A percentile compares a stretch with the other conserved stretches of the same genome.
Evolutionary conservation across 2,888 invertebrate species (phyloP).

Genomic region (Atethmia centrago): DNA sequence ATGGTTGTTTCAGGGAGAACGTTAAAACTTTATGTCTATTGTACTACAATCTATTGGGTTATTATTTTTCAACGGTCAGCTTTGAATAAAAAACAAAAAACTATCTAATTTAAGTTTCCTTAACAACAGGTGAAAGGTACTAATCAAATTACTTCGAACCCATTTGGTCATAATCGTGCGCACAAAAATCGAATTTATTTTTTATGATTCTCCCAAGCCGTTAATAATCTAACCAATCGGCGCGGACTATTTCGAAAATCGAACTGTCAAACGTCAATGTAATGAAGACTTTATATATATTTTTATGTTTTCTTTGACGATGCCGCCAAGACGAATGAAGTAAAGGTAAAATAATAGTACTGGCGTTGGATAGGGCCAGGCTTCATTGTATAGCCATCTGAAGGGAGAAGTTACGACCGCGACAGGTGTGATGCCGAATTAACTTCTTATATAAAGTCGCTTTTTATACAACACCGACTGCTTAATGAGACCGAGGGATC

Average conservation of each 20-base stretch:
- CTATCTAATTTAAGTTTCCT: constrained; percentile 53
- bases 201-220: constrained; percentile 70
- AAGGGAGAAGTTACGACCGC: constrained; percentile 88
- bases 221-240: constrained; percentile 79
- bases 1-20: constrained; percentile 67
- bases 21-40: constrained; percentile 68
- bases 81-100: constrained; percentile 46
- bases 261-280: constrained; percentile 86
- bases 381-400: constrained; percentile 87
- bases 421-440: constrained; percentile 90
- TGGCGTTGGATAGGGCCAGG: constrained; percentile 79
- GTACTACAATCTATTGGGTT: constrained; percentile 66
- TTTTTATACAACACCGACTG: constrained; percentile 87
- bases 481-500: constrained; percentile 86
- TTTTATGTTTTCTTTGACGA: constrained; percentile 85
- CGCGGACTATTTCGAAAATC: constrained; percentile 80
- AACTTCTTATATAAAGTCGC: constrained; percentile 88
- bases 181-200: constrained; percentile 71
- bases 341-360: constrained; percentile 83
- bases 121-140: constrained; percentile 69
- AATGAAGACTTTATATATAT: constrained; percentile 87
- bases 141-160: constrained; percentile 70
- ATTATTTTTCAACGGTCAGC: constrained; percentile 64
- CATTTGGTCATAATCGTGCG: constrained; percentile 67
- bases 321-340: constrained; percentile 83